Conservation (phyloP, 2,113 vertebrate species). For the Toxotes jaculatrix region DNA sequence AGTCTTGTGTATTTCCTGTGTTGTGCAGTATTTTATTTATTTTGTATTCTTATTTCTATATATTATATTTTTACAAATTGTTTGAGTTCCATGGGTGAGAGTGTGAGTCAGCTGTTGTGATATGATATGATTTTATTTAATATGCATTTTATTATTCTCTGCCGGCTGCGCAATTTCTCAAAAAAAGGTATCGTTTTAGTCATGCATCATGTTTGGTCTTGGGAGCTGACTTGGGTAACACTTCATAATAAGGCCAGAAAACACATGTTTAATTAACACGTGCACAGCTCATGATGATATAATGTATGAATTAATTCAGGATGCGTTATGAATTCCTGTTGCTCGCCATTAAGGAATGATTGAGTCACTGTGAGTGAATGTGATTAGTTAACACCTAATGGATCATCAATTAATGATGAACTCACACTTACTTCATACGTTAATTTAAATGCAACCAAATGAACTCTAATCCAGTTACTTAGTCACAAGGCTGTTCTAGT, state of each 20-base stretch:
- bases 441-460: neutral
- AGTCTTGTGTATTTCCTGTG: constrained; percentile 61
- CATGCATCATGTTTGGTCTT: neutral
- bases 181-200: constrained; percentile 34
- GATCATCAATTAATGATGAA: neutral
- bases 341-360: constrained; percentile 9
- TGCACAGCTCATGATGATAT: constrained; percentile 9
- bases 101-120: constrained; percentile 47
- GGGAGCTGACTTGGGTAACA: constrained; percentile 22
- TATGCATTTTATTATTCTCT: constrained; percentile 52
- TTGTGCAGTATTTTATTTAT: constrained; percentile 80
- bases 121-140: constrained; percentile 69
- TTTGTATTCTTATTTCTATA: constrained; percentile 67
- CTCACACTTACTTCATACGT: neutral
- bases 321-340: neutral
- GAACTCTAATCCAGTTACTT: neutral
- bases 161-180: constrained; percentile 19
- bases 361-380: neutral
- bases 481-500: neutral
- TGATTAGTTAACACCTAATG: neutral
- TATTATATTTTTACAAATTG: constrained; percentile 68
- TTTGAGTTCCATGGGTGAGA: constrained; percentile 43
- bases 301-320: neutral
- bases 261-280: constrained; percentile 15
- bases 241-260: constrained; percentile 37